phyloP scores from a whole-genome alignment of 2,113 vertebrate genomes.

The Halcyon senegalensis region DNA sequence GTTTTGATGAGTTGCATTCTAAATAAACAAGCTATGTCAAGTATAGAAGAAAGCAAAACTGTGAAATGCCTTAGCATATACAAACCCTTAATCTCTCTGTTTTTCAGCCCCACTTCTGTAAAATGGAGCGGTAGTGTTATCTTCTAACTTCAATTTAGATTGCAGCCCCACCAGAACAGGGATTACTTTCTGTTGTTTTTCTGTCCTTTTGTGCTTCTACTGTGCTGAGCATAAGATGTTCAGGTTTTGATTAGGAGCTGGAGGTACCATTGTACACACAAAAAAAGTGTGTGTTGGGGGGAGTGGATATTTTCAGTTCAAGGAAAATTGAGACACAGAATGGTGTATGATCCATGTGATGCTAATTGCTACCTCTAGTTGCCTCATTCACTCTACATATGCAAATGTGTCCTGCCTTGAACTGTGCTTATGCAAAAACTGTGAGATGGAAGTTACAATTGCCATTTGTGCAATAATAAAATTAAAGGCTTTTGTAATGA shows the following conservation, averaged over 20 bases:
- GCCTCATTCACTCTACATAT: not conserved
- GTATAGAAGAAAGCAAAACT: constrained; percentile 18
- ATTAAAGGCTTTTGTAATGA: not conserved
- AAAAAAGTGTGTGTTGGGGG: not conserved
- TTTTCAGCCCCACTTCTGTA: not conserved
- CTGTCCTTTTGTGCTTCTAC: not conserved
- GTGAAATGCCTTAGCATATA: not conserved
- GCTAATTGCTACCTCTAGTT: not conserved
- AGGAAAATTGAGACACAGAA: not conserved
- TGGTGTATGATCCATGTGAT: not conserved
- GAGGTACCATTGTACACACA: not conserved
- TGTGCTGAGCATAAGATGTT: not conserved
- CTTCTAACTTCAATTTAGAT: not conserved
- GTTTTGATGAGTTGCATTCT: constrained; percentile 23
- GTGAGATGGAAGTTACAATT: not conserved
- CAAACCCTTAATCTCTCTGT: not conserved
- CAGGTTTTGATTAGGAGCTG: not conserved
- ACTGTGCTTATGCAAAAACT: not conserved
- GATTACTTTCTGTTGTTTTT: not conserved
- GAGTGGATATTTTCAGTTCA: not conserved
- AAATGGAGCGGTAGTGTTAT: not conserved
- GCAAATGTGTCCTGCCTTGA: not conserved
- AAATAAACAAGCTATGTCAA: constrained; percentile 36
- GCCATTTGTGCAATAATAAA: not conserved
- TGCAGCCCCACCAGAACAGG: not conserved